Evolutionary conservation across 2,797 vertebrate genomes (phyloP), one percentile per base, ranked within the genome.

Genomic region (Poecilia wingei): DNA sequence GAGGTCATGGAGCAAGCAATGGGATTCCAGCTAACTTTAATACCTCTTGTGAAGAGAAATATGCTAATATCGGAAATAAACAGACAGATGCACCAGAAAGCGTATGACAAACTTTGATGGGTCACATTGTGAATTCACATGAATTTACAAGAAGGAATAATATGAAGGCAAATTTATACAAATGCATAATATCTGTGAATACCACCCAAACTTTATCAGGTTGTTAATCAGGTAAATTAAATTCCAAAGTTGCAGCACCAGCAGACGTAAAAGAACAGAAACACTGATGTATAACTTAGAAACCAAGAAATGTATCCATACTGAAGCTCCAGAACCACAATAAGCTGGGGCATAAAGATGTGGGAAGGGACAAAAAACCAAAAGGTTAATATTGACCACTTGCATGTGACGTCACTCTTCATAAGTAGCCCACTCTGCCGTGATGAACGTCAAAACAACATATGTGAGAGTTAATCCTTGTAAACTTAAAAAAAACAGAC

Each of bases 1-100:
- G 51, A 79, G 78, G 76, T 77, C 79, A 77, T 45, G 57, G n/a
- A 64, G 69, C 57, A 3, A 12, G 6, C 10, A 25, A 36, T 4
- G 25, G 64, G n/a, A 71, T 41, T 53, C 28, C 6, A 59, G 16
- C 43, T 4, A 66, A 33, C n/a, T 5, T 33, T 28, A 16, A 47
- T 12, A 8, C 20, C 22, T 49, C n/a, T 43, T 43, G 49, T 41
- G 47, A 49, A 53, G 5, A 20, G 47, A 47, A 49, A 36, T 49
- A 31, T 33, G n/a, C n/a, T 4, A 25, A 25, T 47, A 33, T 49
- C 2, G 36, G 0, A 33, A 33, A 33, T 1, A 22, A 69, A 69
- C 1, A 13, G 8, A 64, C 6, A 64, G 31, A 64, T 33, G 31
- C 59, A 33, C 33, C 31, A 64, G 59, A 64, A 12, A 16, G n/a